Evolutionary conservation across 2,797 vertebrate genomes (phyloP).

Genomic region (Anas bahamensis): DNA sequence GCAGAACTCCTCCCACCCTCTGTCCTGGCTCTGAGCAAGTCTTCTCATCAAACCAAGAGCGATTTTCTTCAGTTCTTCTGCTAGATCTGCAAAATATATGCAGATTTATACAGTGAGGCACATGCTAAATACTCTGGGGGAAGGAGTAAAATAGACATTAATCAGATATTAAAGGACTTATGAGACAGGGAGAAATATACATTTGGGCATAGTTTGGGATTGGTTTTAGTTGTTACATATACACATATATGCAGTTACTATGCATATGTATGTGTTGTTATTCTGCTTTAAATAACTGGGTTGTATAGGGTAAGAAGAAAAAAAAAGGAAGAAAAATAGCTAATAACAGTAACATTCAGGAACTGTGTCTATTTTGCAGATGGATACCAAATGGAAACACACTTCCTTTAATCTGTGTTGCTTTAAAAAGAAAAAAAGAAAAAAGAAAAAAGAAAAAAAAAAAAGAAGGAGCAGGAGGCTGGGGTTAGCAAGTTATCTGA

Average conservation of each 20-base stretch:
- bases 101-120: conserved; percentile 67
- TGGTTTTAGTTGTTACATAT: not conserved
- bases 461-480: not conserved
- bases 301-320: not conserved
- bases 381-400: conserved; percentile 5
- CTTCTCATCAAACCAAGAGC: not conserved
- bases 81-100: conserved; percentile 71
- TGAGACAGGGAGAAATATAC: conserved; percentile 34
- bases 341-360: not conserved
- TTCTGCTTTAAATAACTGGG: not conserved
- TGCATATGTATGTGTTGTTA: not conserved
- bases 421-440: not conserved
- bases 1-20: not conserved
- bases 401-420: conserved; percentile 37
- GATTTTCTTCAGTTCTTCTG: not conserved
- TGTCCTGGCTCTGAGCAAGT: not conserved
- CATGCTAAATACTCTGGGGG: conserved; percentile 41
- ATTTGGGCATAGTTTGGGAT: not conserved
- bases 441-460: not conserved
- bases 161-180: conserved; percentile 72
- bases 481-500: conserved; percentile 29
- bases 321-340: not conserved
- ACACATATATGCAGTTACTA: not conserved
- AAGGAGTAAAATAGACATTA: conserved; percentile 61
- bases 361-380: conserved; percentile 55